These are phyloP conservation scores for Calypte anna DNA, from an alignment of 2,113 vertebrate species.

Conservation along the genomic window DNA sequence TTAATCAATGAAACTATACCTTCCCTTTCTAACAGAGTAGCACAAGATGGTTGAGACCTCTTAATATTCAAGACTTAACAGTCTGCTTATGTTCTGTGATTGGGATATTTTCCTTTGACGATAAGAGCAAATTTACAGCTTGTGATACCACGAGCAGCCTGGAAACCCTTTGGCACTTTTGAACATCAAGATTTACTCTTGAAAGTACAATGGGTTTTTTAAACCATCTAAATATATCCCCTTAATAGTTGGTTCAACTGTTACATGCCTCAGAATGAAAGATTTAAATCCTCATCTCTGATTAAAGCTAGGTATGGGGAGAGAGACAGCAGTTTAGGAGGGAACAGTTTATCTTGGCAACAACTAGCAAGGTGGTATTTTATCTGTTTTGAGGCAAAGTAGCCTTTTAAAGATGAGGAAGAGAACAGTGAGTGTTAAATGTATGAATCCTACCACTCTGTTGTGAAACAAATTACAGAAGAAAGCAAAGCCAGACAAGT, in stretches of 20 bases:
- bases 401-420: slow-evolving; percentile 44
- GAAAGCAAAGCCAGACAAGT: slow-evolving; percentile 35
- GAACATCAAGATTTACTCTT: slow-evolving; percentile 32
- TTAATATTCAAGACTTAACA: neutral
- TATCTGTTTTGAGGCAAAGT: slow-evolving; percentile 27
- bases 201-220: slow-evolving; percentile 26
- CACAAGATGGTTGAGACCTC: neutral
- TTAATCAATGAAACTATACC: neutral
- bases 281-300: slow-evolving; percentile 52
- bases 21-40: neutral
- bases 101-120: slow-evolving; percentile 30
- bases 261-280: slow-evolving; percentile 31
- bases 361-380: neutral
- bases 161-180: slow-evolving; percentile 8
- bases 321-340: neutral
- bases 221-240: slow-evolving; percentile 54
- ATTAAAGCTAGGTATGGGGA: slow-evolving; percentile 3
- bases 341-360: slow-evolving; percentile 13
- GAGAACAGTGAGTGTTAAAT: slow-evolving; percentile 15
- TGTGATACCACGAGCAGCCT: neutral
- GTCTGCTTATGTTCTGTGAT: slow-evolving; percentile 1
- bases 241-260: slow-evolving; percentile 58
- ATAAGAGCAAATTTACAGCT: slow-evolving; percentile 16
- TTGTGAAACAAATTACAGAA: slow-evolving; percentile 39
- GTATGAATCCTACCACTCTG: slow-evolving; percentile 25